Conservation (phyloP, 30 jellyfish, hydroid and myxozoan species). For the Turritopsis rubra region DNA sequence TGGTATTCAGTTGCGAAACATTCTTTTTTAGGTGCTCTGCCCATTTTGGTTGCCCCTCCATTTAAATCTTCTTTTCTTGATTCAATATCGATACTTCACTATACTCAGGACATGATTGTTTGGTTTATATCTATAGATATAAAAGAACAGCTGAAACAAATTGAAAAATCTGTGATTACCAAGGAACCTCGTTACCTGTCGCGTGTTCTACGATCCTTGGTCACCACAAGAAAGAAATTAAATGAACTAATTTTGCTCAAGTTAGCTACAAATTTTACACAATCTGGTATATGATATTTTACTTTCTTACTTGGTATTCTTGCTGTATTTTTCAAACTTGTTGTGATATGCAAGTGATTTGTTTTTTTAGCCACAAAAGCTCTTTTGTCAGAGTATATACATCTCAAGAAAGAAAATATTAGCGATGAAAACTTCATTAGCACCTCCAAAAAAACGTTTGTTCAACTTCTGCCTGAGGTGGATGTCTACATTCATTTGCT, state of each 20-base stretch:
- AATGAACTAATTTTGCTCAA: conserved; percentile 52
- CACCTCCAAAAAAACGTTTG: conserved; percentile 39
- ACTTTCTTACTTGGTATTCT: background rate
- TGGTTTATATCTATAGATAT: too few species aligned
- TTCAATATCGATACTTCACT: too few species aligned
- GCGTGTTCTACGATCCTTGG: conserved; percentile 72
- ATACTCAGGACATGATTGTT: too few species aligned
- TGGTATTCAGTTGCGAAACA: too few species aligned
- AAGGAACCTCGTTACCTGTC: conserved; percentile 74
- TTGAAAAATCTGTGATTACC: conserved; percentile 67
- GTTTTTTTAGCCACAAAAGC: conserved; percentile 21
- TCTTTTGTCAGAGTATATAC: conserved; percentile 33
- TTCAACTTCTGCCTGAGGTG: conserved; percentile 73
- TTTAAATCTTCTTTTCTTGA: too few species aligned
- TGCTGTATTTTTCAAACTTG: background rate
- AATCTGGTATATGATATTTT: conserved; percentile 39
- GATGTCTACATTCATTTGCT: conserved; percentile 73
- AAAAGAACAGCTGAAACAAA: conserved; percentile 77
- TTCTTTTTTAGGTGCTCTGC: too few species aligned
- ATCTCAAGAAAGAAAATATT: conserved; percentile 36
- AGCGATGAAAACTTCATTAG: conserved; percentile 51
- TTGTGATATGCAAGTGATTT: background rate
- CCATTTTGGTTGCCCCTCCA: too few species aligned
- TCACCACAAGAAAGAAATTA: conserved; percentile 71
- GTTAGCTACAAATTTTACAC: conserved; percentile 40